A percentile compares a stretch with the other conserved stretches of the same genome.
Evolutionary conservation across 2,888 invertebrate species (phyloP).

Genomic region (Steinernema hermaphroditum): DNA sequence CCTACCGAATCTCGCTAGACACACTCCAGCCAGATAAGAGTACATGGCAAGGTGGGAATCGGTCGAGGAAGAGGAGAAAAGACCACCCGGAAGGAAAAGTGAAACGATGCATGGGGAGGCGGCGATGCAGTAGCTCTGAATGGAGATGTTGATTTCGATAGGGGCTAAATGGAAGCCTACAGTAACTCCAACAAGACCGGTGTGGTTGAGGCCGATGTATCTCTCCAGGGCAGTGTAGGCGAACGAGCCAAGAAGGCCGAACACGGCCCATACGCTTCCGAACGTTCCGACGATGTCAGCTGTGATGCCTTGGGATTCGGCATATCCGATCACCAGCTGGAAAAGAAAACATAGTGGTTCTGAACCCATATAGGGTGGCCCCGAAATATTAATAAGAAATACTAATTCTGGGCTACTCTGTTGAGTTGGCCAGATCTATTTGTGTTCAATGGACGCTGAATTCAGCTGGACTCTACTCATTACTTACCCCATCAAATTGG

Average conservation of each 20-base stretch:
- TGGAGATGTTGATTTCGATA: not conserved
- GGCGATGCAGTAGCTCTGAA: not conserved
- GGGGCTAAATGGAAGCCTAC: too few species aligned
- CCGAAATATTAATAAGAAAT: too few species aligned
- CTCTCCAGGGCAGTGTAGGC: constrained; percentile 17
- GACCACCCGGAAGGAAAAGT: not conserved
- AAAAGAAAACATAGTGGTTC: too few species aligned
- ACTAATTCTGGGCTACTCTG: too few species aligned
- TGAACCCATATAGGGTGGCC: too few species aligned
- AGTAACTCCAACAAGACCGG: not conserved
- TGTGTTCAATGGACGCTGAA: too few species aligned
- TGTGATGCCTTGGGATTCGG: not conserved
- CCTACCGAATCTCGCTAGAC: not conserved
- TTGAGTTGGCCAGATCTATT: too few species aligned
- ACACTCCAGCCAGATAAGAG: not conserved
- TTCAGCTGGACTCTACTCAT: too few species aligned
- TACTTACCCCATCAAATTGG: constrained; percentile 33
- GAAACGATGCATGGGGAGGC: not conserved
- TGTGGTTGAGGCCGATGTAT: not conserved
- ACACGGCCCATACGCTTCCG: constrained; percentile 20
- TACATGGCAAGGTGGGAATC: not conserved
- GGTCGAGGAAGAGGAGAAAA: not conserved
- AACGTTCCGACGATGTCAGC: not conserved
- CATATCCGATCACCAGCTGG: not conserved
- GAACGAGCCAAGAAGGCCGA: constrained; percentile 33